Percentiles rank a stretch among this genome's conserved stretches.
phyloP scores from a whole-genome alignment of 35 echinoderm and acorn worm genomes.

The Holothuria glaberrima region DNA sequence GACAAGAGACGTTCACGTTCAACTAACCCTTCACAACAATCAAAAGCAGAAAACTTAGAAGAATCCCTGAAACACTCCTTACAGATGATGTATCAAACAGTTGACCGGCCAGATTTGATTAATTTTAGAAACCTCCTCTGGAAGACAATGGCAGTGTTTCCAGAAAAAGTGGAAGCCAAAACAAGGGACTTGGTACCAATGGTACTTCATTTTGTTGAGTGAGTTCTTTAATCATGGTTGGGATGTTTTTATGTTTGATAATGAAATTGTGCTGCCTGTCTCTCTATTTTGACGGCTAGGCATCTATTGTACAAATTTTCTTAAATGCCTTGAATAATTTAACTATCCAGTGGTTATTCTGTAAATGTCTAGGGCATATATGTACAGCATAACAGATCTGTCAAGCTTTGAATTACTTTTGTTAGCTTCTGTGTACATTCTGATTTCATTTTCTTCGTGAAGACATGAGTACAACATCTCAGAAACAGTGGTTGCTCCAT shows the following conservation, averaged over 20 bases:
- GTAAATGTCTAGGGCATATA: too few relatives aligned
- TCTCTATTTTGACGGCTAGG: too few relatives aligned
- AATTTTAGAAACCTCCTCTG: constrained; percentile 72
- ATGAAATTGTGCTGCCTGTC: too few relatives aligned
- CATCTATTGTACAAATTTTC: too few relatives aligned
- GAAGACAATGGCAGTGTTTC: constrained; percentile 80
- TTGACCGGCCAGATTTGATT: constrained; percentile 76
- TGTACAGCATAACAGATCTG: too few relatives aligned
- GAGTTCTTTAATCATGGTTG: neutral
- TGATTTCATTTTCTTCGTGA: neutral
- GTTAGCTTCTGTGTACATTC: too few relatives aligned
- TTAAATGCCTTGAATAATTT: too few relatives aligned
- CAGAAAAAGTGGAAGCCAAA: constrained; percentile 67
- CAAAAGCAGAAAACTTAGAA: neutral
- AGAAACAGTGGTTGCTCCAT: constrained; percentile 79
- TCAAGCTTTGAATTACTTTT: neutral
- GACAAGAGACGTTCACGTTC: too few relatives aligned
- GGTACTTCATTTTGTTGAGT: constrained; percentile 84
- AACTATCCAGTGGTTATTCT: too few relatives aligned
- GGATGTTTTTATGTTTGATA: too few relatives aligned
- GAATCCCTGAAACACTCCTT: neutral
- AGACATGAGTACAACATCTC: constrained; percentile 88
- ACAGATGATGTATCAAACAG: too few relatives aligned
- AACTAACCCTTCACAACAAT: neutral
- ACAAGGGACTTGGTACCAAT: constrained; percentile 84